These are phyloP conservation scores for Apoda limacodes DNA, from an alignment of 2,888 invertebrate genomes.

Conservation along the genomic window DNA sequence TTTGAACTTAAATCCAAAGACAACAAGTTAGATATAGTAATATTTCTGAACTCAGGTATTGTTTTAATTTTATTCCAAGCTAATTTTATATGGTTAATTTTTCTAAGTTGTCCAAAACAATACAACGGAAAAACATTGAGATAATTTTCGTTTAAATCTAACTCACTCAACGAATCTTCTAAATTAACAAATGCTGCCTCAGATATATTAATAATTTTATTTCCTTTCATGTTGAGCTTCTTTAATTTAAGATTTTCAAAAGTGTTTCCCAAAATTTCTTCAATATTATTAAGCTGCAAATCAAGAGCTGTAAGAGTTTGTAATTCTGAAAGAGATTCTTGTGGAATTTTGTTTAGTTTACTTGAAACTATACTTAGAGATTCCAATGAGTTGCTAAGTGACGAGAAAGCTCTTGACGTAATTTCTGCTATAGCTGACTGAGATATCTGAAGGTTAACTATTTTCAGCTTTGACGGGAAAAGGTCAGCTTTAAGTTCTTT, in stretches of 20 bases:
- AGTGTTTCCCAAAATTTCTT: constrained; percentile 83
- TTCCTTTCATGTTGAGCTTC: constrained; percentile 86
- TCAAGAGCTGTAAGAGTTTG: constrained; percentile 80
- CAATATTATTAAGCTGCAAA: constrained; percentile 88
- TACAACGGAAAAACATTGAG: constrained; percentile 85
- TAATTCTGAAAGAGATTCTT: constrained; percentile 79
- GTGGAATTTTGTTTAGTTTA: constrained; percentile 79
- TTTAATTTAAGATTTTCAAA: constrained; percentile 85
- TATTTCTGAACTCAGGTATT: constrained; percentile 79
- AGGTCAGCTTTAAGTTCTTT: constrained; percentile 80
- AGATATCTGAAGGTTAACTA: constrained; percentile 82
- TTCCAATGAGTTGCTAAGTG: constrained; percentile 77
- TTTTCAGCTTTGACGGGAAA: constrained; percentile 77
- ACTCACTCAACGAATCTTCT: constrained; percentile 80
- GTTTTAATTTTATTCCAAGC: constrained; percentile 87
- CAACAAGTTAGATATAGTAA: constrained; percentile 76
- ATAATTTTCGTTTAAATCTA: constrained; percentile 90
- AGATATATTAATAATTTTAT: constrained; percentile 82
- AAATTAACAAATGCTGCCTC: constrained; percentile 86
- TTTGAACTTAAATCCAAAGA: constrained; percentile 90
- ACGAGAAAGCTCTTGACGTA: constrained; percentile 75
- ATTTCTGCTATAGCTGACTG: constrained; percentile 79
- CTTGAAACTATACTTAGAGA: constrained; percentile 83
- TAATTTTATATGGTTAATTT: constrained; percentile 76
- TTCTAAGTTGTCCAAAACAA: constrained; percentile 79